Conservation (phyloP, 1,140 invertebrate genomes). For the Brachionus rotundiformis region DNA sequence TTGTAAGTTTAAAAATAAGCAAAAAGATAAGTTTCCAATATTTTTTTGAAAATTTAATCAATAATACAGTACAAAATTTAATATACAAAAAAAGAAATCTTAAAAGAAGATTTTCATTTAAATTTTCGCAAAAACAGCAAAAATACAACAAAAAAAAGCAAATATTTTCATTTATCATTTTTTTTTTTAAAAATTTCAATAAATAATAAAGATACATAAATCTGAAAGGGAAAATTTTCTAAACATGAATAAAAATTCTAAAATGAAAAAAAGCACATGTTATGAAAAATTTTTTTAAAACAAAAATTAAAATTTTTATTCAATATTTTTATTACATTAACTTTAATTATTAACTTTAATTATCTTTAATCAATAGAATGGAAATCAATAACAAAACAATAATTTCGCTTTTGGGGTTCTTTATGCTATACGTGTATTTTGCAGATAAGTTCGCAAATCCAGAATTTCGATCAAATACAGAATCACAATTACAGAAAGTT, state of each 20-base stretch:
- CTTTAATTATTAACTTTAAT: not conserved
- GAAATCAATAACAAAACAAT: conserved; percentile 7
- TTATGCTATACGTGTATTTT: conserved; percentile 1
- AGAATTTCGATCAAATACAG: not conserved
- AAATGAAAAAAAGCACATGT: not conserved
- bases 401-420: not conserved
- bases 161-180: not conserved
- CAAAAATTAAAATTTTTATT: not conserved
- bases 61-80: not conserved
- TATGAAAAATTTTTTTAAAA: not conserved
- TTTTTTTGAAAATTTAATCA: not conserved
- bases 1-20: not conserved
- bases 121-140: not conserved
- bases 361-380: conserved; percentile 7
- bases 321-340: not conserved
- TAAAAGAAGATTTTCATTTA: not conserved
- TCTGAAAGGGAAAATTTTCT: not conserved
- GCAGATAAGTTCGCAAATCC: not conserved
- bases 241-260: conserved; percentile 6
- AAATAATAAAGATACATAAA: not conserved
- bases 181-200: not conserved
- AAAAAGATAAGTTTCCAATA: not conserved
- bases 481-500: not conserved
- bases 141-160: not conserved
- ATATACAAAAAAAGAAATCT: not conserved